Percentiles rank a stretch among this genome's conserved stretches.
Conservation (phyloP, 2,113 vertebrate species). For the Dasyprocta punctata region DNA sequence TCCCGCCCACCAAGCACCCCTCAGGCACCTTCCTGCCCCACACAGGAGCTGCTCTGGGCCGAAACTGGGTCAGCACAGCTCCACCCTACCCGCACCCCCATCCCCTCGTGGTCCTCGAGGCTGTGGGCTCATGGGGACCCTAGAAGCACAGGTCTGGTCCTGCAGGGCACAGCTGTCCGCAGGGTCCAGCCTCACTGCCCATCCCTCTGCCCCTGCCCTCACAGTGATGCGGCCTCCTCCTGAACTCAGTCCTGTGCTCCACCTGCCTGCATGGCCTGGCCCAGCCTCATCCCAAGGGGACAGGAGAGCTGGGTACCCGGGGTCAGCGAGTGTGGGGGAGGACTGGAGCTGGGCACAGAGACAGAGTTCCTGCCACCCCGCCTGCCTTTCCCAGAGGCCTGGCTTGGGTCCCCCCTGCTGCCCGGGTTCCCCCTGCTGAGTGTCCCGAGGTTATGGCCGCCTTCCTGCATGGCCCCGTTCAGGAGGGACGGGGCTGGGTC, state of each 20-base stretch:
- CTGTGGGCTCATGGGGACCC: background rate
- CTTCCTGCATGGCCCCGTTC: background rate
- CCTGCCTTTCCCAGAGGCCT: background rate
- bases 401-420: background rate
- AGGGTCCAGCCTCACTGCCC: background rate
- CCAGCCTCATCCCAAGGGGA: background rate
- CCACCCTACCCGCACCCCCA: too few relatives aligned
- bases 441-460: background rate
- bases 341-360: too few relatives aligned
- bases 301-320: background rate
- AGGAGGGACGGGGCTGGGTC: background rate
- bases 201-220: background rate
- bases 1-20: too few relatives aligned
- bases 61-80: background rate
- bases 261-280: background rate
- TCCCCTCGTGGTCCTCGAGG: too few relatives aligned
- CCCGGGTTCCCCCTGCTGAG: background rate
- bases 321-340: background rate
- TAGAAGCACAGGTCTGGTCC: fast-evolving
- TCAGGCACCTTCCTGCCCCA: background rate
- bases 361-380: background rate
- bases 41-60: background rate
- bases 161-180: background rate
- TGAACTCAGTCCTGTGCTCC: background rate
- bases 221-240: too few relatives aligned